Percentiles rank a stretch among this genome's conserved stretches.
Conservation (phyloP, 2,888 invertebrate species). For the Seira musarum region DNA sequence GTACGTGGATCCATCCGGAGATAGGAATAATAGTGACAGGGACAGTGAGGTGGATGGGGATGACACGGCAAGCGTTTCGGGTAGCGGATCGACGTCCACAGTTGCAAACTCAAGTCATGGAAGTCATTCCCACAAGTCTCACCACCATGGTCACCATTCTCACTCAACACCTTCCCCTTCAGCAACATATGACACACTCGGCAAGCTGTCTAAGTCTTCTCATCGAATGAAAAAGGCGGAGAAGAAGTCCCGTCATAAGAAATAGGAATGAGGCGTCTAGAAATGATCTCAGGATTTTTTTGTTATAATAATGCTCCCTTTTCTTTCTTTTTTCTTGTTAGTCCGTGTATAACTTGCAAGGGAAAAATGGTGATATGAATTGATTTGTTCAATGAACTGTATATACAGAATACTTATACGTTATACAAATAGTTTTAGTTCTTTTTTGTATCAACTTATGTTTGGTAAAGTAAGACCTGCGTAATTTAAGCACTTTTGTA, state of each 20-base stretch:
- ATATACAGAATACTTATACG: too few relatives aligned
- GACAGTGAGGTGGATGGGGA: slow-evolving; percentile 92
- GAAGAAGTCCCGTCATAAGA: slow-evolving; percentile 88
- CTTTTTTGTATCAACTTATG: too few relatives aligned
- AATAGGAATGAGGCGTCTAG: slow-evolving; percentile 71
- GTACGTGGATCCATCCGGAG: slow-evolving; percentile 80
- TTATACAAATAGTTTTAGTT: too few relatives aligned
- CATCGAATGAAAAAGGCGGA: slow-evolving; percentile 82
- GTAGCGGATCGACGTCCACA: slow-evolving; percentile 30
- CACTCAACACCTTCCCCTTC: slow-evolving; percentile 46
- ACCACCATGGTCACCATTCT: slow-evolving; percentile 28
- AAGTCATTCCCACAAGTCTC: slow-evolving; percentile 60
- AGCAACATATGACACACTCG: slow-evolving; percentile 74
- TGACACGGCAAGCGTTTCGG: slow-evolving; percentile 74
- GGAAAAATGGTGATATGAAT: too few relatives aligned
- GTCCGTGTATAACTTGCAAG: too few relatives aligned
- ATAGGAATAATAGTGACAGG: slow-evolving; percentile 72
- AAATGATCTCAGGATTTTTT: slow-evolving; percentile 44
- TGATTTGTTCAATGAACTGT: too few relatives aligned
- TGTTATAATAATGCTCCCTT: too few relatives aligned
- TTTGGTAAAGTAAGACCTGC: too few relatives aligned
- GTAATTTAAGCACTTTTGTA: too few relatives aligned
- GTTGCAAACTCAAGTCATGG: slow-evolving; percentile 41
- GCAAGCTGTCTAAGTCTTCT: slow-evolving; percentile 73
- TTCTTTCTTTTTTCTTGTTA: too few relatives aligned